These are phyloP conservation scores for Aselliscus stoliczkanus DNA, from an alignment of 2,797 vertebrate genomes.

Conservation along the genomic window DNA sequence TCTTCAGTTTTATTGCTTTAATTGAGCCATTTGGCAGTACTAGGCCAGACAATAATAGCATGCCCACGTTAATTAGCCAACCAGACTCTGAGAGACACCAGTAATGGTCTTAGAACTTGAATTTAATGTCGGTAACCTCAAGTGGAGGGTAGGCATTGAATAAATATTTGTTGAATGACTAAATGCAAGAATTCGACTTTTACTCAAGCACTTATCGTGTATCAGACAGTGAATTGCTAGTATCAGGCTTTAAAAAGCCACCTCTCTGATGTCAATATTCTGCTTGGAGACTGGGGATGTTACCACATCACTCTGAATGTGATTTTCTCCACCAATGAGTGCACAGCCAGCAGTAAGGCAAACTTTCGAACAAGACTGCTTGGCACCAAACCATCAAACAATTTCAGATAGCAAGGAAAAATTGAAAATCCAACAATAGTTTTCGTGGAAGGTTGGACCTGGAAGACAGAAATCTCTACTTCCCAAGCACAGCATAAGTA, in stretches of 20 bases:
- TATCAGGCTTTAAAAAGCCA: background rate
- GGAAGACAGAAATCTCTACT: background rate
- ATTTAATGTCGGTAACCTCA: background rate
- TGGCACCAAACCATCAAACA: background rate
- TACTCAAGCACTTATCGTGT: background rate
- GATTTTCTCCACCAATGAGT: background rate
- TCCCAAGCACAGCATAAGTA: background rate
- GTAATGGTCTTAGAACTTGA: background rate
- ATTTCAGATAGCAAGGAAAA: background rate
- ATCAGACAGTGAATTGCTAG: background rate
- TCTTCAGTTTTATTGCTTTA: conserved; percentile 47
- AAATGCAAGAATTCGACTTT: background rate
- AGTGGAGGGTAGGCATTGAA: background rate
- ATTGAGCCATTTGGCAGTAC: conserved; percentile 4
- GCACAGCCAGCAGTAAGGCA: background rate
- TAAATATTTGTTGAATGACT: background rate
- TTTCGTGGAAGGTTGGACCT: background rate
- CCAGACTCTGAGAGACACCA: background rate
- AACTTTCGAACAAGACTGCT: background rate
- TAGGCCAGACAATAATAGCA: background rate
- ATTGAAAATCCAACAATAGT: background rate
- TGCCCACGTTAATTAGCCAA: background rate
- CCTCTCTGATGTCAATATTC: background rate
- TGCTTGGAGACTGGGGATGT: background rate
- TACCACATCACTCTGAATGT: background rate